Conservation (phyloP, 2,888 invertebrate species). For the Tethea ocularis region DNA sequence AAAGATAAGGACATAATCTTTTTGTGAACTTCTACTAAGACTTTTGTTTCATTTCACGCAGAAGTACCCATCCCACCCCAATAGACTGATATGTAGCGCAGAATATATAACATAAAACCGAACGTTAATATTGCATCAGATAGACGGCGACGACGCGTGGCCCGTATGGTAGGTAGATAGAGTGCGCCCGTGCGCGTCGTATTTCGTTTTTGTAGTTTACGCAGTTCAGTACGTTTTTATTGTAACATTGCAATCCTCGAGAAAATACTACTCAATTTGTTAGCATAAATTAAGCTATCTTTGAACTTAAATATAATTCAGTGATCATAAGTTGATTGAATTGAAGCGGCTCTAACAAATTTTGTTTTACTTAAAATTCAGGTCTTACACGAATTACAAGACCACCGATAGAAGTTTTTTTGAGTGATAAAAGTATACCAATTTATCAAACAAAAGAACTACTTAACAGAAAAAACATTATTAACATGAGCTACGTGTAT, state of each 20-base stretch:
- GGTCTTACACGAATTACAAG: slow-evolving; percentile 39
- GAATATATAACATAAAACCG: slow-evolving; percentile 20
- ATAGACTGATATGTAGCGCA: not conserved
- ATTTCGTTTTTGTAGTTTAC: not conserved
- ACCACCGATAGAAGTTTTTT: slow-evolving; percentile 43
- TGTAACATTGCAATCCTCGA: not conserved
- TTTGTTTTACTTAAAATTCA: not conserved
- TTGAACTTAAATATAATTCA: not conserved
- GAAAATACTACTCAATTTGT: not conserved
- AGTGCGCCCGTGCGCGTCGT: not conserved
- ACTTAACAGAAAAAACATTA: slow-evolving; percentile 25
- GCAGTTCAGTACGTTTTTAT: not conserved
- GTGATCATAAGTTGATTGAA: not conserved
- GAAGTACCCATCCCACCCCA: not conserved
- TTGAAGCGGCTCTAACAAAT: not conserved
- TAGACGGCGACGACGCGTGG: too few relatives aligned
- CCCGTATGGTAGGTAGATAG: too few relatives aligned
- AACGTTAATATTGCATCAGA: slow-evolving; percentile 39
- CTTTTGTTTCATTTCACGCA: not conserved
- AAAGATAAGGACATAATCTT: not conserved
- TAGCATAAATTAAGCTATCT: not conserved
- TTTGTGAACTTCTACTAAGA: not conserved
- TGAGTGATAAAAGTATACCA: slow-evolving; percentile 18
- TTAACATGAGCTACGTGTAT: slow-evolving; percentile 70
- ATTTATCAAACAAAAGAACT: slow-evolving; percentile 14